These are phyloP conservation scores for Philaenus spumarius DNA, from an alignment of 1,140 invertebrate species.

Conservation along the genomic window DNA sequence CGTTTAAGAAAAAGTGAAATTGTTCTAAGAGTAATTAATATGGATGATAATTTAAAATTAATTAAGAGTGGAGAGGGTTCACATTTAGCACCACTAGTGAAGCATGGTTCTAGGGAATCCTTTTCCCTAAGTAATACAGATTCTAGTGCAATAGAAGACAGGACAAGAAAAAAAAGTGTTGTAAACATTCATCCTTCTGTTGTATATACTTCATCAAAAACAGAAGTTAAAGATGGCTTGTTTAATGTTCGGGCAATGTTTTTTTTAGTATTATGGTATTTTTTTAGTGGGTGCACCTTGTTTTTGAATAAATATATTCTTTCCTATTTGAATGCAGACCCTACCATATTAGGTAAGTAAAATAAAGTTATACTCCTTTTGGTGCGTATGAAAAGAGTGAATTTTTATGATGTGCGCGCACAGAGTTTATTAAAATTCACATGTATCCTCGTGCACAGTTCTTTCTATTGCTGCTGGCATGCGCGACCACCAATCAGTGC, in stretches of 20 bases:
- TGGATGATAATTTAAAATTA: slow-evolving; percentile 5
- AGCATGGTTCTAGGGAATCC: slow-evolving; percentile 1
- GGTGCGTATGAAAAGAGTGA: neutral
- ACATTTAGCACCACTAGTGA: neutral
- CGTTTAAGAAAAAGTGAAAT: no score
- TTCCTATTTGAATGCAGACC: slow-evolving; percentile 68
- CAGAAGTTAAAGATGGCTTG: slow-evolving; percentile 42
- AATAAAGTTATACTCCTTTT: neutral
- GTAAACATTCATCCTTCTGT: slow-evolving; percentile 8
- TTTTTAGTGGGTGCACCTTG: slow-evolving; percentile 70
- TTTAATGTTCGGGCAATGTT: slow-evolving; percentile 56
- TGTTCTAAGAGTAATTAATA: neutral
- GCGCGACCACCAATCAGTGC: no score
- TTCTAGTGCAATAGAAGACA: slow-evolving; percentile 16
- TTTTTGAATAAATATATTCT: slow-evolving; percentile 83
- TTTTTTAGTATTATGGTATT: slow-evolving; percentile 68
- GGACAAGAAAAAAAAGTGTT: slow-evolving; percentile 21
- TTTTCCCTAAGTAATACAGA: neutral
- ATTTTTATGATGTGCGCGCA: neutral
- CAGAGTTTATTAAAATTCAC: no score
- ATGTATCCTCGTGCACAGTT: no score
- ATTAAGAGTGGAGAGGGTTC: neutral
- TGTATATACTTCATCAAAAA: neutral
- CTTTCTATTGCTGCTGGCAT: no score
- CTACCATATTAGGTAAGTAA: slow-evolving; percentile 63